Conservation (phyloP, 2,888 invertebrate species). For the Drosophila histrio region DNA sequence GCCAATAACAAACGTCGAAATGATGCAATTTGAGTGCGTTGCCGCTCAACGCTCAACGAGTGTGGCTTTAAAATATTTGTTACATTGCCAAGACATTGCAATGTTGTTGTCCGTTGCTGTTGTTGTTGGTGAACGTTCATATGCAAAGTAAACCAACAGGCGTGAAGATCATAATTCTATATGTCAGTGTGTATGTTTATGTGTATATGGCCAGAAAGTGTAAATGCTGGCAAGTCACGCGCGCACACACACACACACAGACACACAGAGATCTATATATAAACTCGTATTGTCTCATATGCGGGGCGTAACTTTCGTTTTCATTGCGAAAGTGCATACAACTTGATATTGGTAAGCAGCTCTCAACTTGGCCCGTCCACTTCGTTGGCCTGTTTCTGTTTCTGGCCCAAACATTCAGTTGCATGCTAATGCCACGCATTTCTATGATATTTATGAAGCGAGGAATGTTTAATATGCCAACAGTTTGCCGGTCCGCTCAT, state of each 20-base stretch:
- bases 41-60: slow-evolving; percentile 42
- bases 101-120: slow-evolving; percentile 23
- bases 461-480: slow-evolving; percentile 31
- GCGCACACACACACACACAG: slow-evolving; percentile 25
- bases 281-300: slow-evolving; percentile 11
- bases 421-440: slow-evolving; percentile 50
- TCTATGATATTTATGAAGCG: slow-evolving; percentile 18
- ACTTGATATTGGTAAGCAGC: slow-evolving; percentile 62
- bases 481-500: slow-evolving; percentile 6
- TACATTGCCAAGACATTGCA: slow-evolving; percentile 71
- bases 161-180: slow-evolving; percentile 79
- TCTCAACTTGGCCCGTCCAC: slow-evolving; percentile 40
- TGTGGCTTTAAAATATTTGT: slow-evolving; percentile 70
- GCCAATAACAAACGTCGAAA: slow-evolving; percentile 35
- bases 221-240: slow-evolving; percentile 73
- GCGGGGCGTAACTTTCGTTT: slow-evolving; percentile 75
- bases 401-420: slow-evolving; percentile 32
- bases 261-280: background rate
- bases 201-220: slow-evolving; percentile 64
- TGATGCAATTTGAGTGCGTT: slow-evolving; percentile 60
- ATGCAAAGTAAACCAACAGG: slow-evolving; percentile 53
- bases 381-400: slow-evolving; percentile 56
- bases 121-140: slow-evolving; percentile 32
- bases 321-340: slow-evolving; percentile 80
- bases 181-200: slow-evolving; percentile 8